Evolutionary conservation across 2,113 vertebrate genomes (phyloP).

Genomic region (Microcebus murinus): DNA sequence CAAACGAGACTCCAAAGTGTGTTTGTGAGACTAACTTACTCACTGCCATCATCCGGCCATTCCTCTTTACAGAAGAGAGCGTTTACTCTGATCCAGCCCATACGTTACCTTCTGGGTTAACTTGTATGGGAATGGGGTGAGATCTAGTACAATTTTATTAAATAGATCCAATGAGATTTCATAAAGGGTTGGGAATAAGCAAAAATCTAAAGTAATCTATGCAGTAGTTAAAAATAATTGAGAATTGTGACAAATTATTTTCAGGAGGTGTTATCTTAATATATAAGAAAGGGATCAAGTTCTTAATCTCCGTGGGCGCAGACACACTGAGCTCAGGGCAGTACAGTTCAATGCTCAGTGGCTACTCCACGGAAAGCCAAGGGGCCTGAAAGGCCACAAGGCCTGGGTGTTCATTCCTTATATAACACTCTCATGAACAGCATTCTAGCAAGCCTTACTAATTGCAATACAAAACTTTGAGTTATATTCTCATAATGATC

Average conservation of each 20-base stretch:
- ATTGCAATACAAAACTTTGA: not conserved
- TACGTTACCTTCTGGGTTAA: not conserved
- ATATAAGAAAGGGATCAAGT: not conserved
- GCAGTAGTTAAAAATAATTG: not conserved
- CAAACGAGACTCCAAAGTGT: not conserved
- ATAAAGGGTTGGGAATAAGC: not conserved
- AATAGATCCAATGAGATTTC: not conserved
- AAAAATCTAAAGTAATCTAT: not conserved
- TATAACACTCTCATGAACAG: not conserved
- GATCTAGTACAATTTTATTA: not conserved
- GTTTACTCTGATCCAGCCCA: not conserved
- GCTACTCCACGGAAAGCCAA: not conserved
- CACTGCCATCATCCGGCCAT: not conserved
- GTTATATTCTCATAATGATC: not conserved
- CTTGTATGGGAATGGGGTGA: not conserved
- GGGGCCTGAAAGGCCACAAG: not conserved
- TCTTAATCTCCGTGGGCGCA: not conserved
- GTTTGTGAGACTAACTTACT: not conserved
- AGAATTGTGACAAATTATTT: not conserved
- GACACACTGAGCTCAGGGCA: not conserved
- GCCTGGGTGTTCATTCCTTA: not conserved
- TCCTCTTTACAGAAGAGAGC: not conserved
- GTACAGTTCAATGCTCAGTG: rapidly evolving
- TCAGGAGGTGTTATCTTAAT: not conserved
- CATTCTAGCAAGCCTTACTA: not conserved